Conservation (phyloP, 1,140 invertebrate species). For the Drosophila ercepeae region DNA sequence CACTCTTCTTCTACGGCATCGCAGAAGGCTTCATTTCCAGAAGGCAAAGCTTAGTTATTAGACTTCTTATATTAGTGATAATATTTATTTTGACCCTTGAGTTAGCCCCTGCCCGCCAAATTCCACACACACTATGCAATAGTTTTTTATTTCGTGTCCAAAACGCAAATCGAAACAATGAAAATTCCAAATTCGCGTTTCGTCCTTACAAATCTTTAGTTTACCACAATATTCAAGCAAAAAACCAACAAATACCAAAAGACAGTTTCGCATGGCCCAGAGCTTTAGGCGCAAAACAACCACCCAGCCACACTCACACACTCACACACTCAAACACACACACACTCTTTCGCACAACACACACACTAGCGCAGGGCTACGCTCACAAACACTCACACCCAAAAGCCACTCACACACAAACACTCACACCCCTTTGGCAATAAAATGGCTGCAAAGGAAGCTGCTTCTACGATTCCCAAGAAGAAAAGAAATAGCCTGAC, state of each 20-base stretch:
- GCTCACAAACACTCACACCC: conserved; percentile 20
- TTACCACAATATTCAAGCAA: conserved; percentile 52
- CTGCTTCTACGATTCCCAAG: conserved; percentile 81
- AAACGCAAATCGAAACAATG: conserved; percentile 74
- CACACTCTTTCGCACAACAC: conserved; percentile 44
- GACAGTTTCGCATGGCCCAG: conserved; percentile 58
- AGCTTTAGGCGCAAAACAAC: conserved; percentile 74
- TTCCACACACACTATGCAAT: conserved; percentile 78
- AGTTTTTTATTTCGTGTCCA: conserved; percentile 81
- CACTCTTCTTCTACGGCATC: conserved; percentile 80
- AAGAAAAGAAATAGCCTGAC: conserved; percentile 78
- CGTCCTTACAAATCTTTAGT: conserved; percentile 69
- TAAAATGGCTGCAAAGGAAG: conserved; percentile 81
- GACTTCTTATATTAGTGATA: conserved; percentile 3
- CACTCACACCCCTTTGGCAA: conserved; percentile 72
- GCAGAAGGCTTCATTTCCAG: conserved; percentile 80
- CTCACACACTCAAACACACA: conserved; percentile 40
- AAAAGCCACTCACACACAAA: conserved; percentile 26
- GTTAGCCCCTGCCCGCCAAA: conserved; percentile 47
- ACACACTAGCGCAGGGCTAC: conserved; percentile 56
- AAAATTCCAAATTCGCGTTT: conserved; percentile 71
- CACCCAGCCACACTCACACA: conserved; percentile 58
- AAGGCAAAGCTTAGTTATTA: conserved; percentile 25
- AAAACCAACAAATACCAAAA: conserved; percentile 52
- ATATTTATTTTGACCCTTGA: conserved; percentile 3